phyloP scores from a whole-genome alignment of 2,797 vertebrate species.

The Pygocentrus nattereri region DNA sequence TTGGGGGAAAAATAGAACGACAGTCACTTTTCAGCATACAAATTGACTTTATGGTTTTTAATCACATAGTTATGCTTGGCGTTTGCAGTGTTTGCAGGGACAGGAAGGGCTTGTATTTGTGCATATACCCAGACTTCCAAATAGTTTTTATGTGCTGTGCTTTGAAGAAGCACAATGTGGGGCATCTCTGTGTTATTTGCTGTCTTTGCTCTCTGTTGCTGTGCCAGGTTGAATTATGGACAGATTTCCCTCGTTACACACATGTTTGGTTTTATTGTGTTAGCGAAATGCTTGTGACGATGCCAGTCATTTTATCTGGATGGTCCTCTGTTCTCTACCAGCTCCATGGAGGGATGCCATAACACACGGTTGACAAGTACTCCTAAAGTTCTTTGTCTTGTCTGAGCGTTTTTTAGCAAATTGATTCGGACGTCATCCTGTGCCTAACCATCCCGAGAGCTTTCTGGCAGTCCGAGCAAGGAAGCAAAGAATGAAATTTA shows the following conservation, averaged over 20 bases:
- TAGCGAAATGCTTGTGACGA: background rate
- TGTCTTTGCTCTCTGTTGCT: constrained; percentile 19
- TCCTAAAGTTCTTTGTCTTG: constrained; percentile 26
- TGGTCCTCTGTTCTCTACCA: background rate
- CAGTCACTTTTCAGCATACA: background rate
- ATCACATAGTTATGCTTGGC: background rate
- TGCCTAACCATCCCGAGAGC: constrained; percentile 42
- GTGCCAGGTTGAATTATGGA: constrained; percentile 4
- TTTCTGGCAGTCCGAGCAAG: constrained; percentile 31
- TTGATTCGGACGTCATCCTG: constrained; percentile 51
- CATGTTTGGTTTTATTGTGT: constrained; percentile 18
- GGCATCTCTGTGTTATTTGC: constrained; percentile 56
- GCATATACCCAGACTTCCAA: background rate
- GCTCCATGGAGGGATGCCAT: background rate
- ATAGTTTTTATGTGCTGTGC: background rate
- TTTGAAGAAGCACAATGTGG: constrained; percentile 6
- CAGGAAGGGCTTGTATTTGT: background rate
- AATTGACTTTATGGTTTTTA: background rate
- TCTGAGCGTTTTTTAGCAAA: constrained; percentile 43
- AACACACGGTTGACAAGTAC: background rate
- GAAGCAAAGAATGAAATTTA: constrained; percentile 7
- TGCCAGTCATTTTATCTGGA: constrained; percentile 19
- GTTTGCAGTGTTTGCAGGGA: background rate
- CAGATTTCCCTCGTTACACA: constrained; percentile 19
- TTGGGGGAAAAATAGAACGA: background rate